Evolutionary conservation across 2,888 invertebrate species (phyloP), one percentile per base, ranked within the genome.

Genomic region (Heliconius cydno): DNA sequence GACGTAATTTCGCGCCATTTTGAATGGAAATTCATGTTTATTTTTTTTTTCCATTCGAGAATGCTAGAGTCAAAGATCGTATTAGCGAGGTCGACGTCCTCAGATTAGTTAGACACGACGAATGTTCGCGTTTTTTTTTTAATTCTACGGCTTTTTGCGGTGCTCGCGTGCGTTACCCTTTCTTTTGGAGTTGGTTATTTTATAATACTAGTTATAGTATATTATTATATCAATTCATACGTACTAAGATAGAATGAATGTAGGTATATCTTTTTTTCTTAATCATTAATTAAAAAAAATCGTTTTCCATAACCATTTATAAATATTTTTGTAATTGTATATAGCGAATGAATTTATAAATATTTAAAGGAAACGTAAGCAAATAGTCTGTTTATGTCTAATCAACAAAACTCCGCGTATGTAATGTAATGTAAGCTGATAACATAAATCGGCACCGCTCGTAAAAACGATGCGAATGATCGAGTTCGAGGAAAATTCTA

Each of bases 21-120:
- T 85, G 83, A 84, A 83, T 83, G 78, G 83, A 82, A 83, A 83
- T 81, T 80, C 80, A 82, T 83, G 83, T 84, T 83, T 82, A 82
- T 84, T 86, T 85, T 70, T 73, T 90, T 73, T 90, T 89, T 88
- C 87, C 89, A 81, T 82, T 88, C 89, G 85, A 87, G 89, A 86
- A 81, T 82, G 81, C 80, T 79, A 82, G 84, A 85, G 83, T 85
- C 85, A 84, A 83, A 85, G 85, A 85, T 85, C 85, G 85, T 85
- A 89, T 91, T 91, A 89, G 90, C 89, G 91, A 90, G 94, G 92
- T 94, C 92, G 89, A 83, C 87, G 94, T 82, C 90, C 94, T 87
- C 85, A 86, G 88, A 90, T 92, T 91, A 88, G 91, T 90, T 91
- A 91, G 91, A 90, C 90, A 89, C 88, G 85, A 85, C 88, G 85